Evolutionary conservation across 2,113 vertebrate genomes (phyloP).

Genomic region (Ibidorhyncha struthersii): DNA sequence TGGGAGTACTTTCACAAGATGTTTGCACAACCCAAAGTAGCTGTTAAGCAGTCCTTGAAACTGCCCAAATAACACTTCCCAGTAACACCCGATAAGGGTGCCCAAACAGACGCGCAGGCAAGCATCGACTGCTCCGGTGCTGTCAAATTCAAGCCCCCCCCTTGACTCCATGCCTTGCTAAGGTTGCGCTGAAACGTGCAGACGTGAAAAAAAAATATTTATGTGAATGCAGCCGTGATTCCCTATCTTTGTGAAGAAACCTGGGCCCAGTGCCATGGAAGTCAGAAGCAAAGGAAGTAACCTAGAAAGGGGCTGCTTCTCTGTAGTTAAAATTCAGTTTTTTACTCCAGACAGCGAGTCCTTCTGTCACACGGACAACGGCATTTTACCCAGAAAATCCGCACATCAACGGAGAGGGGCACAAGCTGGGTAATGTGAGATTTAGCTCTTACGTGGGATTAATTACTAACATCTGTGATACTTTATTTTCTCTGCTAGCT

Average conservation of each 20-base stretch:
- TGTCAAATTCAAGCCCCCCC: neutral
- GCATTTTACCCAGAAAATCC: neutral
- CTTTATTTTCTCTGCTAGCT: neutral
- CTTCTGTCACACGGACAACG: fast-evolving
- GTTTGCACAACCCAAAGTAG: neutral
- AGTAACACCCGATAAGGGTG: neutral
- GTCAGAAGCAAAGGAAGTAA: neutral
- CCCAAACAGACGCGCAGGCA: neutral
- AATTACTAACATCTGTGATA: neutral
- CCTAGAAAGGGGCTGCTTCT: neutral
- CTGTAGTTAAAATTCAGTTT: neutral
- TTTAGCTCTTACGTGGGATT: neutral
- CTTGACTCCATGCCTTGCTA: neutral
- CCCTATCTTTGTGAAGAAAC: neutral
- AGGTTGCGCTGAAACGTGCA: neutral
- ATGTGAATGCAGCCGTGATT: neutral
- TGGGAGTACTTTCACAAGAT: neutral
- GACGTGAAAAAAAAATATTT: neutral
- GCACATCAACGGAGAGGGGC: neutral
- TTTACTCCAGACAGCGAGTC: neutral
- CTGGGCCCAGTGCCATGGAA: neutral
- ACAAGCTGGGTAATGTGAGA: neutral
- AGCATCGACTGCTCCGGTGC: neutral
- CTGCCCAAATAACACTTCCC: neutral
- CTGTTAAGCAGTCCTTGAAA: neutral